These are phyloP conservation scores for Brassicogethes aeneus DNA, from an alignment of 2,888 invertebrate genomes.

Conservation along the genomic window DNA sequence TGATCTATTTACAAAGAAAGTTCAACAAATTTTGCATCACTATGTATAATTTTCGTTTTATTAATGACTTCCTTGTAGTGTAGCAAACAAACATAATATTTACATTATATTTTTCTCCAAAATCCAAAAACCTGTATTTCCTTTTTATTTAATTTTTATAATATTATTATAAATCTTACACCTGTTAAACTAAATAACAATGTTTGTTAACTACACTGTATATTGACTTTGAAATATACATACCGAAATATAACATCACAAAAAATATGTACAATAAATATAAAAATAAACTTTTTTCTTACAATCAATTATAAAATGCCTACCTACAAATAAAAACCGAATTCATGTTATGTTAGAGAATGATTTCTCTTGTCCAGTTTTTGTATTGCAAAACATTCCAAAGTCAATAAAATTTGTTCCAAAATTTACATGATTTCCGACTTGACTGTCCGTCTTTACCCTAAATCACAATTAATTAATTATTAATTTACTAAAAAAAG, in stretches of 20 bases:
- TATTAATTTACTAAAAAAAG: slow-evolving; percentile 4
- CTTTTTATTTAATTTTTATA: no score
- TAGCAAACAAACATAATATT: no score
- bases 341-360: no score
- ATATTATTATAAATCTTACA: no score
- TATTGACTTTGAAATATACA: slow-evolving; percentile 1
- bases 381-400: no score
- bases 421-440: neutral
- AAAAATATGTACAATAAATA: slow-evolving; percentile 1
- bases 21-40: no score
- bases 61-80: no score
- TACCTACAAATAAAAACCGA: neutral
- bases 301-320: neutral
- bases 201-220: neutral
- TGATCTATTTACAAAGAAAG: no score
- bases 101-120: no score
- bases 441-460: neutral
- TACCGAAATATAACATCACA: neutral
- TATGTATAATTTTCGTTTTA: no score
- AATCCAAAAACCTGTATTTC: no score
- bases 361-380: no score
- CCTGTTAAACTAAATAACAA: neutral
- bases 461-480: slow-evolving; percentile 11
- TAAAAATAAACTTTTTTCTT: neutral
- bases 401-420: slow-evolving; percentile 1